These are phyloP conservation scores for Scaptomyza cyrtandrae DNA, from an alignment of 2,888 invertebrate species.

Conservation along the genomic window DNA sequence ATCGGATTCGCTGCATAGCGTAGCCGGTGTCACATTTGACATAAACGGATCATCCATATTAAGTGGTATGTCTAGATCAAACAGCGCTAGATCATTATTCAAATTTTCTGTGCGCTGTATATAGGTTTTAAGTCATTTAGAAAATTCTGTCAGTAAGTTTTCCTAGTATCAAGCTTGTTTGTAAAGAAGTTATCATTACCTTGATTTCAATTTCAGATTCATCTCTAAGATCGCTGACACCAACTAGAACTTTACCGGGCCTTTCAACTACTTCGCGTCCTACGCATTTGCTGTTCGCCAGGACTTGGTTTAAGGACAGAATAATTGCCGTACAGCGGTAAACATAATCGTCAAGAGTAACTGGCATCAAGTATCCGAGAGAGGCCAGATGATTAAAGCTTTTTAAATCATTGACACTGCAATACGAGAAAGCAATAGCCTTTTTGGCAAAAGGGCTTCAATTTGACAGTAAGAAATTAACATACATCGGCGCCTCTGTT, in stretches of 20 bases:
- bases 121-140: not conserved
- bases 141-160: too few species aligned
- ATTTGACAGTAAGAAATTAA: not conserved
- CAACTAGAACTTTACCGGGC: constrained; percentile 3
- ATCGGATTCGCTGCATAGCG: not conserved
- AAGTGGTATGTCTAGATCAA: not conserved
- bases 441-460: too few species aligned
- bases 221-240: not conserved
- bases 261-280: fast-evolving
- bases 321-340: constrained; percentile 43
- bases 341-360: fast-evolving
- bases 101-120: fast-evolving
- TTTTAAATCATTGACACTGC: not conserved
- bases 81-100: constrained; percentile 13
- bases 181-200: not conserved
- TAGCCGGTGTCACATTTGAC: not conserved
- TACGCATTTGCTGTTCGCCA: constrained; percentile 24
- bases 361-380: not conserved
- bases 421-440: not conserved
- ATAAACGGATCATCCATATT: fast-evolving
- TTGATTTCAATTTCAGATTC: not conserved
- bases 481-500: not conserved
- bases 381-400: constrained; percentile 8
- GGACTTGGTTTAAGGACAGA: constrained; percentile 2
- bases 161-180: too few species aligned